Conservation (phyloP, 2,797 vertebrate genomes). For the Carcharodon carcharias region DNA sequence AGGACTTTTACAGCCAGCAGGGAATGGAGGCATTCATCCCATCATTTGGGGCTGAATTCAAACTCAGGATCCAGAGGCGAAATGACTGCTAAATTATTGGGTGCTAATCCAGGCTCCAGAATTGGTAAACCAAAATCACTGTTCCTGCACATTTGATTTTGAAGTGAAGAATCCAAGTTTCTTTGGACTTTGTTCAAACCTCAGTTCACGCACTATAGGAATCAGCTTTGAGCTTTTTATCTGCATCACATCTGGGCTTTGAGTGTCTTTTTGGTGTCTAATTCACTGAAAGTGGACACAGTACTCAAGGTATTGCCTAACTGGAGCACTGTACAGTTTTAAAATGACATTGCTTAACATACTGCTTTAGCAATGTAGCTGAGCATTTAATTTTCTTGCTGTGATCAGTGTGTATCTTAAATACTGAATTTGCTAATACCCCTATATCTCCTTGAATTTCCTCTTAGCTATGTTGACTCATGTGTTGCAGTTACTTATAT, state of each 20-base stretch:
- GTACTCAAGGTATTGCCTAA: background rate
- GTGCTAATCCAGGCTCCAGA: background rate
- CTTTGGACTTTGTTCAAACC: background rate
- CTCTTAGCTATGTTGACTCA: background rate
- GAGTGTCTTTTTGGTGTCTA: background rate
- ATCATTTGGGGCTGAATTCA: background rate
- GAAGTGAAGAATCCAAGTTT: background rate
- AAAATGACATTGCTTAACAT: background rate
- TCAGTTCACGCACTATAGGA: background rate
- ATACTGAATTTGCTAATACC: background rate
- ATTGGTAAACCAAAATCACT: background rate
- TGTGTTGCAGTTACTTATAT: background rate
- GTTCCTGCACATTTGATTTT: background rate
- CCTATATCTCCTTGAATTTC: background rate
- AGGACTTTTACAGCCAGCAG: background rate
- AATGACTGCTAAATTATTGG: background rate
- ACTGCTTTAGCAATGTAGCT: background rate
- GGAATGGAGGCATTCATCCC: background rate
- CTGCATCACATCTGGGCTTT: background rate
- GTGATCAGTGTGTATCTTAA: background rate
- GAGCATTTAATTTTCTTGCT: background rate
- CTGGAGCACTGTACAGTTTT: background rate
- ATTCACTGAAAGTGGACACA: background rate
- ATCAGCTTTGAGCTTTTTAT: background rate
- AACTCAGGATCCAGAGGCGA: background rate